Percentiles rank a stretch among this genome's conserved stretches.
These are phyloP conservation scores for Suricata suricatta DNA, from an alignment of 2,113 vertebrate species.

Conservation along the genomic window DNA sequence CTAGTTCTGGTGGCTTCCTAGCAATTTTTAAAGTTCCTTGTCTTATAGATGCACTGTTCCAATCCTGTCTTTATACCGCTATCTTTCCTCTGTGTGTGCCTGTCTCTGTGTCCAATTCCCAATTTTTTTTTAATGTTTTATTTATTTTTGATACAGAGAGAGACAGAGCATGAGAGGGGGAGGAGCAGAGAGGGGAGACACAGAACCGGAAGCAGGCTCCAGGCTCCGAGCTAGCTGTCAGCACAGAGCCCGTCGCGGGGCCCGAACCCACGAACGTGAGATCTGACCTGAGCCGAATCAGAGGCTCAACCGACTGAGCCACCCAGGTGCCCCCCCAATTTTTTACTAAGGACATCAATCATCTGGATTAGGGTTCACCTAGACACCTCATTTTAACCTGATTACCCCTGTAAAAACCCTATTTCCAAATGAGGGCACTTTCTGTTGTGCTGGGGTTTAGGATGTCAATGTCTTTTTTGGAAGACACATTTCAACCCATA, in stretches of 20 bases:
- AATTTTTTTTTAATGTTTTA: too few relatives aligned
- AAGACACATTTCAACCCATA: background rate
- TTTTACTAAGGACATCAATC: background rate
- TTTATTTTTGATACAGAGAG: too few relatives aligned
- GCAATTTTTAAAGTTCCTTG: background rate
- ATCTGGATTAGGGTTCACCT: background rate
- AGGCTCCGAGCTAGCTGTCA: too few relatives aligned
- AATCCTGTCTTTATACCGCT: background rate
- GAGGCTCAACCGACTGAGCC: too few relatives aligned
- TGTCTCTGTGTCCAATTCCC: background rate
- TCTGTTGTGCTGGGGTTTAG: background rate
- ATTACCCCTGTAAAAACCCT: background rate
- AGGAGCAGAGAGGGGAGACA: too few relatives aligned
- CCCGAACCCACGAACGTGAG: too few relatives aligned
- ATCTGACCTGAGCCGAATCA: too few relatives aligned
- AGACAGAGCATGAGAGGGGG: too few relatives aligned
- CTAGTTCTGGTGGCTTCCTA: background rate
- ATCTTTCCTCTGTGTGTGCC: background rate
- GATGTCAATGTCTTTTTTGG: background rate
- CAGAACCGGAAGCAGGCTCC: too few relatives aligned
- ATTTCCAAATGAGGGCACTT: background rate
- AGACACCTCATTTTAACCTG: background rate
- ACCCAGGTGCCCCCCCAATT: too few relatives aligned
- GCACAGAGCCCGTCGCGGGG: too few relatives aligned
- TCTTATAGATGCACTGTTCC: background rate